Conservation (phyloP, 2,888 invertebrate genomes). For the Ptilodon capucinus region DNA sequence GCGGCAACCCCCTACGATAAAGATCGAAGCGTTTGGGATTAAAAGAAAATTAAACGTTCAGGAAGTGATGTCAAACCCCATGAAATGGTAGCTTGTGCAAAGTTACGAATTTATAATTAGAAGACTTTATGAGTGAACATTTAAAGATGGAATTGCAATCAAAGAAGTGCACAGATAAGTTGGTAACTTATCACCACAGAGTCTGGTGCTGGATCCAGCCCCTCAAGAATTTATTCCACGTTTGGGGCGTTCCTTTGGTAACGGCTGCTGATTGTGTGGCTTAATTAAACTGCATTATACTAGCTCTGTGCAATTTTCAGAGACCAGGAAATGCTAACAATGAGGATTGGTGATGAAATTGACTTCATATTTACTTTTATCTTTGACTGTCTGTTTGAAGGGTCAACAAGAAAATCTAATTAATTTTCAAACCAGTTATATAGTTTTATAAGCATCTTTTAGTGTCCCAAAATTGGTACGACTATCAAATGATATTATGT, state of each 20-base stretch:
- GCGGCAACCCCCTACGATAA: constrained; percentile 74
- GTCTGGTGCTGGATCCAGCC: constrained; percentile 60
- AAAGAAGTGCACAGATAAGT: constrained; percentile 9
- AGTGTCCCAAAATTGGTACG: no score
- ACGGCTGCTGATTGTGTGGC: constrained; percentile 75
- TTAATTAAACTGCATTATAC: constrained; percentile 78
- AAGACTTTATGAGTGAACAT: constrained; percentile 19
- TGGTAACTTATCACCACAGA: constrained; percentile 56
- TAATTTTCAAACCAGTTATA: no score
- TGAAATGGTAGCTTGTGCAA: constrained; percentile 40
- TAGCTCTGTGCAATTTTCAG: constrained; percentile 56
- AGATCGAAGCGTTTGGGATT: constrained; percentile 76
- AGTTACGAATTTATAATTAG: background rate
- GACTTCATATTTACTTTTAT: constrained; percentile 6
- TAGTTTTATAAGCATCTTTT: no score
- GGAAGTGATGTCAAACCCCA: constrained; percentile 70
- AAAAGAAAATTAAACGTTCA: constrained; percentile 81
- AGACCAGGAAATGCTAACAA: constrained; percentile 22
- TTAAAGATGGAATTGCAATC: constrained; percentile 31
- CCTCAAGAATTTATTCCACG: constrained; percentile 75
- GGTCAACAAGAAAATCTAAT: background rate
- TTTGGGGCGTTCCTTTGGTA: constrained; percentile 77
- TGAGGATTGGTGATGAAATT: constrained; percentile 27
- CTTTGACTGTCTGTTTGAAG: background rate
- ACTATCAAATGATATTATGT: no score